Evolutionary conservation across 2,113 vertebrate genomes (phyloP).

Genomic region (Axis porcinus): DNA sequence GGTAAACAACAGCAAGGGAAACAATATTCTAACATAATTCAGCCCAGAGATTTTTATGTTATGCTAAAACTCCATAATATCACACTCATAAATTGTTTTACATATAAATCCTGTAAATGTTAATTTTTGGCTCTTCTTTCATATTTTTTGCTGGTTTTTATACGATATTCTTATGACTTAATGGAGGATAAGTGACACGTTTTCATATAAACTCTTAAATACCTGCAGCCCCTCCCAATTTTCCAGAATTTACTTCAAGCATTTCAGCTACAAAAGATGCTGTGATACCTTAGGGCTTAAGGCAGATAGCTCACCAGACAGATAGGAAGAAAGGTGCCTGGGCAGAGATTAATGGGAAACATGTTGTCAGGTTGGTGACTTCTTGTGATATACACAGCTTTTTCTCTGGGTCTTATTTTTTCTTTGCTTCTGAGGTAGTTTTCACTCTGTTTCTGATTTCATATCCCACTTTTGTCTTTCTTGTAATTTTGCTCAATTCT

Average conservation of each 20-base stretch:
- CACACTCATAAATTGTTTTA: neutral
- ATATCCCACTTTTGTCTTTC: neutral
- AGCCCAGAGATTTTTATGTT: neutral
- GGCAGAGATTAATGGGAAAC: neutral
- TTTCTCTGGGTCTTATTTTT: neutral
- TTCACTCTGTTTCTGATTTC: neutral
- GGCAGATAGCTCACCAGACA: neutral
- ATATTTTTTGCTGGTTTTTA: slow-evolving; percentile 22
- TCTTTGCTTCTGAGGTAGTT: neutral
- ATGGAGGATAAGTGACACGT: neutral
- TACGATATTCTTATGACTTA: slow-evolving; percentile 34
- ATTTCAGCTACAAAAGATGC: neutral
- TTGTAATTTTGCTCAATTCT: neutral
- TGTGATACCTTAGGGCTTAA: neutral
- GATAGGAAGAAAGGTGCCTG: neutral
- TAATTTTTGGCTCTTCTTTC: slow-evolving; percentile 11
- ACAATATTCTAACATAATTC: neutral
- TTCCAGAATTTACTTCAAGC: slow-evolving; percentile 42
- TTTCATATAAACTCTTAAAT: slow-evolving; percentile 25
- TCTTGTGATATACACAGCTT: neutral
- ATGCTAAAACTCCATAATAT: neutral
- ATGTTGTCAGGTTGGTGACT: neutral
- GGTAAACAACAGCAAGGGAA: neutral
- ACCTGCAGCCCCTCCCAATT: neutral
- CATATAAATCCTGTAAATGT: neutral